Percentiles rank a stretch among this genome's conserved stretches.
phyloP scores from a whole-genome alignment of 2,113 vertebrate genomes.

The Rhegmatorhina hoffmannsi region DNA sequence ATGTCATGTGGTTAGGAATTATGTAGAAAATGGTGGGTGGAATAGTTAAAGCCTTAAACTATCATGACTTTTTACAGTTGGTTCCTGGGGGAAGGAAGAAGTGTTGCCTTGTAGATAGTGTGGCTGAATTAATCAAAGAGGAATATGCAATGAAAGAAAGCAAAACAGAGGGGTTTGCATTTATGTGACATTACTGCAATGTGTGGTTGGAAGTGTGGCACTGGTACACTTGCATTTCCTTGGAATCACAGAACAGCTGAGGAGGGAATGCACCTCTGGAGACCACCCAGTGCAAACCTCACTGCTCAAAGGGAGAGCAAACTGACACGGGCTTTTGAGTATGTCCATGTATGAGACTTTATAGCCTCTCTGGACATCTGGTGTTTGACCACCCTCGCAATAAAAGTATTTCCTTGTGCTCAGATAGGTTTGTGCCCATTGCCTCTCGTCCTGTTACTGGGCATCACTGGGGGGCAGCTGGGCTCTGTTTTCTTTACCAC shows the following conservation, averaged over 20 bases:
- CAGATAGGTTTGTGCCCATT: background rate
- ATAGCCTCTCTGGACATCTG: too few relatives aligned
- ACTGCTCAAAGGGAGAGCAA: accelerated
- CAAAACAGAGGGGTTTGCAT: background rate
- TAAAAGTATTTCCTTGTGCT: background rate
- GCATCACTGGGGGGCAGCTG: too few relatives aligned
- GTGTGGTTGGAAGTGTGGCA: background rate
- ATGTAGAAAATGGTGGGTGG: background rate
- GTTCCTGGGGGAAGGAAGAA: background rate
- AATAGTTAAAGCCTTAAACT: background rate
- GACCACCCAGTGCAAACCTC: background rate
- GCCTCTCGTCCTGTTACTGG: background rate
- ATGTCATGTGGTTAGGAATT: background rate
- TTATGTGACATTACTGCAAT: background rate
- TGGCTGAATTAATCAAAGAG: background rate
- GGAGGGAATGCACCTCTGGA: background rate
- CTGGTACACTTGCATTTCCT: background rate
- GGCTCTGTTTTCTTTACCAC: background rate
- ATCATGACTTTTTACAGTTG: background rate
- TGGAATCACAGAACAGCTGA: background rate
- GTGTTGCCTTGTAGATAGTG: background rate
- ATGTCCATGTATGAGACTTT: background rate
- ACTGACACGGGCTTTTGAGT: accelerated
- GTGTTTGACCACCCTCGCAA: background rate
- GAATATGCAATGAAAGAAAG: background rate